Evolutionary conservation across 2,113 vertebrate species (phyloP), one percentile per base, ranked within the genome.

Genomic region (Ardeotis arabs): DNA sequence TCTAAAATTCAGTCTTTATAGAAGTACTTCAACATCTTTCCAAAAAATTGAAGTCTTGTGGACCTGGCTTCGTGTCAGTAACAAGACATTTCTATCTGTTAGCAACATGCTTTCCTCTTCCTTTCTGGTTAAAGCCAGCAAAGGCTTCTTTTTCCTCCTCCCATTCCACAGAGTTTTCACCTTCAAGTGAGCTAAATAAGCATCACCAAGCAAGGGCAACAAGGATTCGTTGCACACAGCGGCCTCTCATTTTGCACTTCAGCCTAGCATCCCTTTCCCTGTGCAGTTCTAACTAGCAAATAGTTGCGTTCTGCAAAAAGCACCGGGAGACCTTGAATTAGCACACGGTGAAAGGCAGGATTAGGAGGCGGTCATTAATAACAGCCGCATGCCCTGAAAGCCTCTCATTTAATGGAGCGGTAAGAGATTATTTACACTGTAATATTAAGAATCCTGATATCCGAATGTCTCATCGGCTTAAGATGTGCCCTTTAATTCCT

Each of bases 351-450:
- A 75, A 81, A 81, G 44, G 47, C 52, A 41, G 83, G 85, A 87
- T 90, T 84, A 77, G 80, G 66, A 94, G n/a, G n/a, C 0, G 0
- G 14, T 39, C 67, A 63, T 74, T 70, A 83, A 49, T 90, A 88
- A 68, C 11, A 75, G 59, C 82, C 39, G 7, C 59, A 17, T 74
- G 64, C 52, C 78, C 90, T 45, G 47, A 44, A 78, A 96, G 45
- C 29, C 39, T 84, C 90, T 89, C 56, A 28, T 83, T 87, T 90
- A 75, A 68, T 73, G 39, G 72, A n/a, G 60, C 45, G 44, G 23
- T 35, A 82, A 88, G 83, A 96, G 60, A 93, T 90, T 96, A 95
- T 94, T 95, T 89, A 84, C 73, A 44, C 68, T 72, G 85, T 84
- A 92, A 35, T 39, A 47, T 86, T 75, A 82, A 92, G 89, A 79